phyloP scores from a whole-genome alignment of 2,888 invertebrate genomes.

The Dioctria linearis region DNA sequence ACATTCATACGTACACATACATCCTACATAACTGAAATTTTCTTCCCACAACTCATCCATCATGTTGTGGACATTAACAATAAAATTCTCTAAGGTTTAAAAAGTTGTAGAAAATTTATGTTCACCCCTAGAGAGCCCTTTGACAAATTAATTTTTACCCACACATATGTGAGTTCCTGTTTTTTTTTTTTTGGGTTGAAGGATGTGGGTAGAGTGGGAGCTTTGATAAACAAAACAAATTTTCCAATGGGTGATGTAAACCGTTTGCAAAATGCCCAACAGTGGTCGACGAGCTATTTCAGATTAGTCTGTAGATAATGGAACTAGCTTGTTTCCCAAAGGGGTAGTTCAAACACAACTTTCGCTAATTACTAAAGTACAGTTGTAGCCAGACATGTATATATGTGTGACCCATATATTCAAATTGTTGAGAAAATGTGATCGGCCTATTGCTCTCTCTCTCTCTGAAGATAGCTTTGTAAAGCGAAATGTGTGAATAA shows the following conservation, averaged over 20 bases:
- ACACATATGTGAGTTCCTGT: background rate
- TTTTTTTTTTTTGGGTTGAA: background rate
- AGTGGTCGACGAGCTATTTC: background rate
- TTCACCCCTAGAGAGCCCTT: background rate
- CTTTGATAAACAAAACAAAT: too few relatives aligned
- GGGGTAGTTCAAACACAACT: conserved; percentile 40
- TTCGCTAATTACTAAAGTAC: conserved; percentile 40
- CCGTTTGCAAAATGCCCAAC: background rate
- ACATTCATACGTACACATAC: too few relatives aligned
- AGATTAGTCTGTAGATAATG: conserved; percentile 20
- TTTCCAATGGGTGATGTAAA: conserved; percentile 2
- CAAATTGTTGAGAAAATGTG: background rate
- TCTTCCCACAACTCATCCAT: background rate
- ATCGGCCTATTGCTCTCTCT: background rate
- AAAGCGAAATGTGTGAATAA: background rate
- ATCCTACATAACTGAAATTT: background rate
- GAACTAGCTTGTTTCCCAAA: conserved; percentile 18
- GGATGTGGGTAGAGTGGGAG: too few relatives aligned
- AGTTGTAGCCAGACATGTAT: background rate
- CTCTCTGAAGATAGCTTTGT: background rate
- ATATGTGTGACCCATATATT: background rate
- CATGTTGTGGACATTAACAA: background rate
- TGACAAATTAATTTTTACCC: conserved; percentile 10
- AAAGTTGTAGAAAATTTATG: background rate
- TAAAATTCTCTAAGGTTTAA: background rate